Base-by-base conservation (phyloP, 2,888 invertebrate genomes). In the Drosophila phalerata region DNA sequence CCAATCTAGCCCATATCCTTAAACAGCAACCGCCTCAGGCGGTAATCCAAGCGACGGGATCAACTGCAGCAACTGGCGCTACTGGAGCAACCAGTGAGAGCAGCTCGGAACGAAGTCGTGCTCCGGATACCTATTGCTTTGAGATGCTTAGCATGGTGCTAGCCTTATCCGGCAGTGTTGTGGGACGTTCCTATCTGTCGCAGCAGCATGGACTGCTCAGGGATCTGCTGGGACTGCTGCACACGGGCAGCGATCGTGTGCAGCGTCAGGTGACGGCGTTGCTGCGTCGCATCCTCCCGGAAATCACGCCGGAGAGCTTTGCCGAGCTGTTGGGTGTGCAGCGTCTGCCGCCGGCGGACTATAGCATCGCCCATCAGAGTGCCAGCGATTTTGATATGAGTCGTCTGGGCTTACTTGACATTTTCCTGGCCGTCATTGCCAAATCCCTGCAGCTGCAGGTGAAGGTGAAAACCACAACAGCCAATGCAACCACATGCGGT, bases 111-210 rank as follows among this genome's bases (percentile, higher is more conserved):
- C 85, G 91, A 1, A 80, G 84, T 88, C 82, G 92, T 75, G 80
- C 92, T 52, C 79, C 91, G 2, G 98, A 99, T 92, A 97, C 97
- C n/a, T 99, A 98, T 92, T 98, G 98, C 93, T 99, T 98, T 91
- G 98, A 99, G 94, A 97, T 99, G 97, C 93, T 99, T 22, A 98
- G 98, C 5, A 96, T 98, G 96, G 98, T 95, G 22, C 92, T 98
- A 82, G 98, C 99, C 0, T 93, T 99, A 43, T 98, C 98, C 73
- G 98, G 98, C 3, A 98, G 98, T 81, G 95, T 96, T 0, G 97
- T 98, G 0, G 98, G 98, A 0, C 94, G 98, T 30, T 95, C 96
- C 1, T 98, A 98, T 92, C 93, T 99, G 13, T 97, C 98, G 0
- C 97, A 98, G 90, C 98, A 98, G 87, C 95, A 96, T 51, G 97